Base-by-base conservation (phyloP, 2,888 invertebrate species). In the Cepaea hortensis region DNA sequence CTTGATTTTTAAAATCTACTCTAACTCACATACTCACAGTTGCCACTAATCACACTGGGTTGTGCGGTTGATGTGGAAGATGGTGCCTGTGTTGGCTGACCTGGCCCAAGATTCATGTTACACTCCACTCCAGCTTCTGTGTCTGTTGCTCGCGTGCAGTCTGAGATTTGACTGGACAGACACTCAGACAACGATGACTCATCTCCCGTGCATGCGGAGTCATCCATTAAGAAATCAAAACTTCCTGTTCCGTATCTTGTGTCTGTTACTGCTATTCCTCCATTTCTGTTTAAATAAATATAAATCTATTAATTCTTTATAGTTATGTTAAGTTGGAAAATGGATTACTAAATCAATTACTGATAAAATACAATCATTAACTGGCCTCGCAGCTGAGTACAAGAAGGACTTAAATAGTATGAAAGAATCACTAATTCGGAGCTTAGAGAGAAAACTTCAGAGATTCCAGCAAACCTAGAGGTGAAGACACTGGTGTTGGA, bases 71-170 rank as follows among this genome's bases (percentile, higher is more conserved):
- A 80, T 23, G 88, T 86, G 23, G 90, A 87, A 18, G 90, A 77
- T 0, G 90, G 87, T 46, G 89, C 75, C 9, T 89, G 50, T 0
- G 89, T 68, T 20, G 88, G 77, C 2, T 87, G 50, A 3, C 90
- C 87, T 3, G 90, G 80, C 9, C 72, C 88, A 11, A 88, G 68
- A 1, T 88, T 87, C 9, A 90, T 87, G 48, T 88, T 88, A 87
- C 93, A 93, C 5, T 87, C 88, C n/a, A 97, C 95, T 3, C 96
- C 96, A 0, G 96, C 96, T 92, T 97, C 97, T 94, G 97, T 97
- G 13, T 95, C 95, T 93, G 97, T 97, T 87, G 96, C 95, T 92
- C 97, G 97, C 92, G 97, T 96, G 88, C 95, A 95, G 3, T 96
- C 96, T 96, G 96, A 97, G 13, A 95, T 95, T 94, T 95, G 96